Conservation (phyloP, 2,113 vertebrate species). For the Triplophysa tibetana region DNA sequence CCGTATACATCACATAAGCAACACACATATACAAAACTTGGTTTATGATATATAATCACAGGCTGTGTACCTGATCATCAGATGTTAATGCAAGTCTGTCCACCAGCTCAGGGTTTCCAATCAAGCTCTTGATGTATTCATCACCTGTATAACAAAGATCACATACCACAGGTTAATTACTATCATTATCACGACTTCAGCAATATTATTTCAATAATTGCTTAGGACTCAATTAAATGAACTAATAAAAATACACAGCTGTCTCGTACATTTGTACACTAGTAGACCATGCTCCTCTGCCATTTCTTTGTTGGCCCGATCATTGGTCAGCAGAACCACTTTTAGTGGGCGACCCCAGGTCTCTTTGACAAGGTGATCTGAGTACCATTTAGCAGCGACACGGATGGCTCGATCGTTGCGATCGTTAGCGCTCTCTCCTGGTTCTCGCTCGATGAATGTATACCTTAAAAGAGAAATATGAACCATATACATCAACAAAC, state of each 20-base stretch:
- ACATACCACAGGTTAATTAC: neutral
- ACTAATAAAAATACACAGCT: slow-evolving; percentile 42
- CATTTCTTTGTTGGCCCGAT: slow-evolving; percentile 87
- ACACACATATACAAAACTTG: neutral
- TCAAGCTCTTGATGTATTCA: slow-evolving; percentile 92
- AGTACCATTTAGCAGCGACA: slow-evolving; percentile 89
- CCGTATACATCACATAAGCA: too few species aligned
- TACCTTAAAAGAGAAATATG: slow-evolving; percentile 73
- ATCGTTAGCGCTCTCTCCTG: slow-evolving; percentile 91
- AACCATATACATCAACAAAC: neutral
- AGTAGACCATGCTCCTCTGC: slow-evolving; percentile 82
- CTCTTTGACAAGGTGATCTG: slow-evolving; percentile 79
- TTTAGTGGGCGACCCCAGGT: slow-evolving; percentile 67
- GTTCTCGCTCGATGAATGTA: slow-evolving; percentile 87
- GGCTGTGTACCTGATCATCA: slow-evolving; percentile 83
- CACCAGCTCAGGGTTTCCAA: slow-evolving; percentile 89
- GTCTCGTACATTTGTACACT: slow-evolving; percentile 85
- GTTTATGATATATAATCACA: neutral
- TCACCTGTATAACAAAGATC: slow-evolving; percentile 78
- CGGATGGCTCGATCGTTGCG: slow-evolving; percentile 95
- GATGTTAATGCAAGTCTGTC: slow-evolving; percentile 88
- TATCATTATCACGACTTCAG: neutral
- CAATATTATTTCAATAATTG: neutral
- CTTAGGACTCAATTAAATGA: neutral
- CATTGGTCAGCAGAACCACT: slow-evolving; percentile 93